Evolutionary conservation across 2,113 vertebrate genomes (phyloP).

Genomic region (Lophius piscatorius): DNA sequence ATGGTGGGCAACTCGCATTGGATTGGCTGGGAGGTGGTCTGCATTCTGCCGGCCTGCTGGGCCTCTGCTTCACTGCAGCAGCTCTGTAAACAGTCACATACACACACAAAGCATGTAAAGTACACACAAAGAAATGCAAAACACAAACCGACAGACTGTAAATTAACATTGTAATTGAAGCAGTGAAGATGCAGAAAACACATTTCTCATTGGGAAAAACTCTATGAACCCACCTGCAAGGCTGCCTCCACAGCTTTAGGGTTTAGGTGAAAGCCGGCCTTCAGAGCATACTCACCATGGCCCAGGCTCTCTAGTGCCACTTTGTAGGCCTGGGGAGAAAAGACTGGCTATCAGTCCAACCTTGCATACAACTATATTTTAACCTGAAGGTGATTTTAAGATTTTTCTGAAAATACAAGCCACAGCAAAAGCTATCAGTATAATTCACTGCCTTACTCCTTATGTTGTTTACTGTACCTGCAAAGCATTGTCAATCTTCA

Average conservation of each 20-base stretch:
- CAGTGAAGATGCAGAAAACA: neutral
- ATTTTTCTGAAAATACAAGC: too few relatives aligned
- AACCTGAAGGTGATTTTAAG: too few relatives aligned
- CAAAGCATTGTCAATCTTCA: conserved; percentile 95
- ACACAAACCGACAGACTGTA: too few relatives aligned
- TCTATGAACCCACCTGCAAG: conserved; percentile 89
- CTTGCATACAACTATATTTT: neutral
- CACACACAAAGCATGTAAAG: conserved; percentile 20
- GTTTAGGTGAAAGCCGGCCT: conserved; percentile 95
- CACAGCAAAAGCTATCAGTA: neutral
- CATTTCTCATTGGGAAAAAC: too few relatives aligned
- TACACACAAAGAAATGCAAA: conserved; percentile 8
- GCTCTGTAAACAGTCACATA: conserved; percentile 76
- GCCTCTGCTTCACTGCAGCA: conserved; percentile 97
- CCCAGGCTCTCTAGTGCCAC: conserved; percentile 93
- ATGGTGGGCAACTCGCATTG: conserved; percentile 97
- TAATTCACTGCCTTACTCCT: neutral
- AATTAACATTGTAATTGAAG: too few relatives aligned
- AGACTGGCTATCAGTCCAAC: conserved; percentile 1
- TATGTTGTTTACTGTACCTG: conserved; percentile 79
- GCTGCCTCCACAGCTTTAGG: conserved; percentile 94
- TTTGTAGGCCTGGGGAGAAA: conserved; percentile 87
- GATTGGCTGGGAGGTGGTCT: conserved; percentile 93
- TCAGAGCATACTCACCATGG: conserved; percentile 97
- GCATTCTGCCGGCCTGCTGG: conserved; percentile 94